Evolutionary conservation across 2,888 invertebrate genomes (phyloP), one percentile per base, ranked within the genome.

Genomic region (Pandemis cinnamomeana): DNA sequence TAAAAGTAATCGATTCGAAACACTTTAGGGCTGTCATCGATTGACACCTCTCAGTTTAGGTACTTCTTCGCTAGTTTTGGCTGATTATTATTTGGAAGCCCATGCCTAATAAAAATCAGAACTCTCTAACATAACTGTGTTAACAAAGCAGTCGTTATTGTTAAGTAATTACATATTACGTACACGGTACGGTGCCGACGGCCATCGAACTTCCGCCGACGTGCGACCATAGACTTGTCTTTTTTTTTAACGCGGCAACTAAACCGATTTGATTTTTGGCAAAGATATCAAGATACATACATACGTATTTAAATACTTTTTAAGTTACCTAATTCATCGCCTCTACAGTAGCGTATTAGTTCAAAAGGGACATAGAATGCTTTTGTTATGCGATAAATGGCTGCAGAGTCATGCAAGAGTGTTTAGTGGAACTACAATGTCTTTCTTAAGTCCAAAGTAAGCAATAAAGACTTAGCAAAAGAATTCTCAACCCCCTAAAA

Each of bases 121-220:
- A n/a, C 3, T 15, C 20, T 20, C 20, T 55, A 8, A 15, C 13
- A 36, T 36, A 36, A 36, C 36, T 15, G 10, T 41, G 68, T 69
- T 60, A 73, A 73, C 73, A 73, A 64, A 55, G 58, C 58, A 42
- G 20, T 60, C 53, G n/a, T 63, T 42, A 46, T 62, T 15, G 15
- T 69, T 69, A 66, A 46, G 73, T 69, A 69, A 60, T 73, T 55
- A 55, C 64, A 58, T 64, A 64, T 69, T 67, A 64, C 73, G 69
- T 60, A 58, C 63, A 60, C 68, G 68, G 61, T 60, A 68, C 44
- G 42, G 55, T 44, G 73, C 60, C 13, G 44, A 11, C 55, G 73
- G 73, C 64, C 69, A 69, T 27, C 60, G 73, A 70, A 70, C 73
- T 73, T 73, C 69, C 73, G 73, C 51, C 44, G 67, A 53, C 51